These are phyloP conservation scores for Virgularia gustaviana DNA, from an alignment of 92 coral and sea anemone genomes.

Conservation along the genomic window DNA sequence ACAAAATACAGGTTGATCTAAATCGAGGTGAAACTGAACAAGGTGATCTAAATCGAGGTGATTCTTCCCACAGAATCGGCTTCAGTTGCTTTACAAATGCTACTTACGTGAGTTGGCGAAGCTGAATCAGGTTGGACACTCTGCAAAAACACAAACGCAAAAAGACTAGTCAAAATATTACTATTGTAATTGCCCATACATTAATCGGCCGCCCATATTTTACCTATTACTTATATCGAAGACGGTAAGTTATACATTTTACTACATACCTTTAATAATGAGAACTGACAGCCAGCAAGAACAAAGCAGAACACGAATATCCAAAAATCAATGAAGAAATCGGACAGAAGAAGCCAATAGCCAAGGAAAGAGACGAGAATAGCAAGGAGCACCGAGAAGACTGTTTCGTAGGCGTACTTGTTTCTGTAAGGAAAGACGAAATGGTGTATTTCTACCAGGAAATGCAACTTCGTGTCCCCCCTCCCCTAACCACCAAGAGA, in stretches of 20 bases:
- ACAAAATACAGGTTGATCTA: not conserved
- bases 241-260: no score
- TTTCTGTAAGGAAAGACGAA: slow-evolving; percentile 58
- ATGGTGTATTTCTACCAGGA: not conserved
- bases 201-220: not conserved
- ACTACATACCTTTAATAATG: slow-evolving; percentile 86
- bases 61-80: not conserved
- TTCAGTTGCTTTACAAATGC: not conserved
- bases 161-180: not conserved
- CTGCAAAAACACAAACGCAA: no score
- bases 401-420: slow-evolving; percentile 73
- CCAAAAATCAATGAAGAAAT: slow-evolving; percentile 91
- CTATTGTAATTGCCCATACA: not conserved
- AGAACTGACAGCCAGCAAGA: slow-evolving; percentile 94
- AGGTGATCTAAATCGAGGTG: no score
- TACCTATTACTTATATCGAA: not conserved
- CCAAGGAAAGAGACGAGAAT: slow-evolving; percentile 85
- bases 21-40: no score
- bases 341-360: slow-evolving; percentile 81
- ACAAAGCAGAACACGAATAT: slow-evolving; percentile 94
- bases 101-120: slow-evolving; percentile 98
- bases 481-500: not conserved
- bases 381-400: slow-evolving; percentile 73
- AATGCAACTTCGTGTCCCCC: not conserved
- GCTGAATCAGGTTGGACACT: slow-evolving; percentile 99